Conservation (phyloP, 37 sponge, comb jelly and placozoan species). For the Mnemiopsis leidyi region DNA sequence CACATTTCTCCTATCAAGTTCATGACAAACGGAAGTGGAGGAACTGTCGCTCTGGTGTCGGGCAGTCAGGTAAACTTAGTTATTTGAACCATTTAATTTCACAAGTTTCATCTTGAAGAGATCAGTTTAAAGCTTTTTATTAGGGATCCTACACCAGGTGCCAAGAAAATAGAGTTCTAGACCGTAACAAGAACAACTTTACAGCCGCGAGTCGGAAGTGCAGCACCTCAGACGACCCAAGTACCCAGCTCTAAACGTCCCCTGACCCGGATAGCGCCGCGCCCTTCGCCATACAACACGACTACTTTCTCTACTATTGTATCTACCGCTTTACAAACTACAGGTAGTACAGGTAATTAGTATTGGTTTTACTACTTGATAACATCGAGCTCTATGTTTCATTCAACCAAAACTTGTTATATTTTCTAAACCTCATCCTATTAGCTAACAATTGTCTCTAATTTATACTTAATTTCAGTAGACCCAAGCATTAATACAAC, state of each 20-base stretch:
- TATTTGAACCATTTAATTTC: too few relatives aligned
- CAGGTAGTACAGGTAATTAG: not conserved
- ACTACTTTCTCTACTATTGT: not conserved
- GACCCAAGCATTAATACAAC: not conserved
- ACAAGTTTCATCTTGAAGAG: too few relatives aligned
- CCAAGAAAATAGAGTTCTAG: too few relatives aligned
- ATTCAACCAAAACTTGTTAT: too few relatives aligned
- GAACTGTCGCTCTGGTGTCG: not conserved
- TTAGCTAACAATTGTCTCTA: too few relatives aligned
- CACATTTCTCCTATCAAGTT: not conserved
- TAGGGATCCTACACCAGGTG: too few relatives aligned
- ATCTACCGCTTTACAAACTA: not conserved
- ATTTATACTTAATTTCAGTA: too few relatives aligned
- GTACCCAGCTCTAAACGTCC: not conserved
- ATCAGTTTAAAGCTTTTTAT: too few relatives aligned
- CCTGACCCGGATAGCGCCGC: not conserved
- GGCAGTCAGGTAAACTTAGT: not conserved
- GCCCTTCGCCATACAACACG: not conserved
- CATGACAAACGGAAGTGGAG: not conserved
- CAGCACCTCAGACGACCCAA: not conserved
- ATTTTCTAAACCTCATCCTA: too few relatives aligned
- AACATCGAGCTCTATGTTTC: too few relatives aligned
- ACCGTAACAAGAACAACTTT: too few relatives aligned
- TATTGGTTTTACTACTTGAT: too few relatives aligned
- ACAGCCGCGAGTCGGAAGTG: not conserved